Conservation (phyloP, 2,113 vertebrate genomes). For the Oceanites oceanicus region DNA sequence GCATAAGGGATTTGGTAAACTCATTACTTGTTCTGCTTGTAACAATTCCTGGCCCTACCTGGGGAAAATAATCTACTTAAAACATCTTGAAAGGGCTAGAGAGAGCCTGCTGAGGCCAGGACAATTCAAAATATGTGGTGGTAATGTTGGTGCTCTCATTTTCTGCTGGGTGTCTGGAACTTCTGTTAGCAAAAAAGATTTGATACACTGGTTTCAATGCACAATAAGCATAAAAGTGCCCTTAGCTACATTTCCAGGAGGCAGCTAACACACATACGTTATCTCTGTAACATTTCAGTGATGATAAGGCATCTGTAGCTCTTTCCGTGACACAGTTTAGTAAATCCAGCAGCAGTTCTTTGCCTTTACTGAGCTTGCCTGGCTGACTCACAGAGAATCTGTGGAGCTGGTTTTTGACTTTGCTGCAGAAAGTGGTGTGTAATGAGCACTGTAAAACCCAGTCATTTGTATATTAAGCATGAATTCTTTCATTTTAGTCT, state of each 20-base stretch:
- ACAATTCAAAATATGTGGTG: background rate
- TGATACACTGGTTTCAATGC: background rate
- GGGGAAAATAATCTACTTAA: background rate
- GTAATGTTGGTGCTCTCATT: background rate
- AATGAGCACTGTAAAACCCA: background rate
- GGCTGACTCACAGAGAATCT: background rate
- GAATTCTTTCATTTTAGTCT: background rate
- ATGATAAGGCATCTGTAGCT: constrained; percentile 40
- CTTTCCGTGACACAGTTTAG: constrained; percentile 11
- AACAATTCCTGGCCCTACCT: background rate
- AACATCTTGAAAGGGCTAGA: background rate
- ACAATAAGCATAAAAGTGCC: background rate
- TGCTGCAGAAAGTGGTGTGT: background rate
- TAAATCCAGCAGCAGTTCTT: constrained; percentile 6
- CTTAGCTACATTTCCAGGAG: constrained; percentile 12
- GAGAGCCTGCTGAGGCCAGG: background rate
- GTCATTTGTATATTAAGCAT: background rate
- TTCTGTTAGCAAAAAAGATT: background rate
- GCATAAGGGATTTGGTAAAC: background rate
- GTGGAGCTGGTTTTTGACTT: background rate
- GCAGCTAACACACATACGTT: background rate
- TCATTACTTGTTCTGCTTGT: background rate
- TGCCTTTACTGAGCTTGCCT: background rate
- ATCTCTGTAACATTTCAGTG: constrained; percentile 35
- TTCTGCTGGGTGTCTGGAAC: background rate